These are phyloP conservation scores for Tupaia tana DNA, from an alignment of 2,113 vertebrate species.

Conservation along the genomic window DNA sequence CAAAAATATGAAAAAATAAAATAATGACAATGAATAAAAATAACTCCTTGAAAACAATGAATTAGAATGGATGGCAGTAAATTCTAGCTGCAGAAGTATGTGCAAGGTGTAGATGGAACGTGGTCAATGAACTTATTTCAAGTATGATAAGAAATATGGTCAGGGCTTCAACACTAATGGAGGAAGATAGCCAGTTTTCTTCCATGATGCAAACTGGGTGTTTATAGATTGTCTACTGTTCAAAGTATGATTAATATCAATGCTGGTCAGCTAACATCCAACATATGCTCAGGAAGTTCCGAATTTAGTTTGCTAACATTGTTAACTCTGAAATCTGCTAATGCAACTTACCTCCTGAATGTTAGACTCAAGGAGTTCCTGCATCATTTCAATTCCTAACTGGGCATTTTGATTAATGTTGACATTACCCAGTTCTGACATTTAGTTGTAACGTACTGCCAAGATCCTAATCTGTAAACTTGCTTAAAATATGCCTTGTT, in stretches of 20 bases:
- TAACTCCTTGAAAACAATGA: neutral
- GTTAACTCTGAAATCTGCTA: constrained; percentile 63
- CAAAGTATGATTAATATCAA: constrained; percentile 55
- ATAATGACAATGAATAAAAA: too few relatives aligned
- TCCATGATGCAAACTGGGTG: constrained; percentile 5
- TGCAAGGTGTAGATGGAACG: neutral
- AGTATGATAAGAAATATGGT: constrained; percentile 43
- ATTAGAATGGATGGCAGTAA: constrained; percentile 7
- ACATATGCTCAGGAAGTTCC: neutral
- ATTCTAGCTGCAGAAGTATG: neutral
- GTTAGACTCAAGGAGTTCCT: constrained; percentile 31
- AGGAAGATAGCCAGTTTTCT: constrained; percentile 52
- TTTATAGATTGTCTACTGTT: constrained; percentile 42
- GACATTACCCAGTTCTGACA: constrained; percentile 70
- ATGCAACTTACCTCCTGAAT: neutral
- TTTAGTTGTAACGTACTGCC: constrained; percentile 54
- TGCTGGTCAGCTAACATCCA: neutral
- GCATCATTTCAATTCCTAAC: constrained; percentile 28
- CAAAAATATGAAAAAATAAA: too few relatives aligned
- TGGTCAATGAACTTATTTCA: constrained; percentile 35
- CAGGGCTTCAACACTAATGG: constrained; percentile 15
- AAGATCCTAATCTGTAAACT: constrained; percentile 71
- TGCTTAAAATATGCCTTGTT: constrained; percentile 63
- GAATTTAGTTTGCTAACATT: constrained; percentile 10
- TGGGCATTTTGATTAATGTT: constrained; percentile 64